These are phyloP conservation scores for Hoplodrina ambigua DNA, from an alignment of 2,888 invertebrate genomes.

Conservation along the genomic window DNA sequence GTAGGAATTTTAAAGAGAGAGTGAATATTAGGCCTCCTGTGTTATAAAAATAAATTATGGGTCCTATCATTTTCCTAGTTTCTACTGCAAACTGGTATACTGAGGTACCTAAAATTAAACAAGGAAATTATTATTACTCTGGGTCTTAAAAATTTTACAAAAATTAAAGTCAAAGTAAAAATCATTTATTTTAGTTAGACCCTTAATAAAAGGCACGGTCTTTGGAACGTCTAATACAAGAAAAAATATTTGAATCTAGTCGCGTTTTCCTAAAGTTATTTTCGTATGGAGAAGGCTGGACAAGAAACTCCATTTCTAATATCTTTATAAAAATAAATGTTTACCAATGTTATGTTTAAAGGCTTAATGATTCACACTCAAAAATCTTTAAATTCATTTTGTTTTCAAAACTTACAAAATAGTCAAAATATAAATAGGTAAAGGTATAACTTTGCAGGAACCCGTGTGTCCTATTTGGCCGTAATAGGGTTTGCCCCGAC, in stretches of 20 bases:
- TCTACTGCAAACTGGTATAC: not conserved
- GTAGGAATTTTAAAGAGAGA: not conserved
- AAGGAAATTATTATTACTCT: no score
- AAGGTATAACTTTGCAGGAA: constrained; percentile 7
- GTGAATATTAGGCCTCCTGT: not conserved
- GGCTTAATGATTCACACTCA: no score
- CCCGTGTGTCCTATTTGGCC: constrained; percentile 40
- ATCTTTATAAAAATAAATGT: no score
- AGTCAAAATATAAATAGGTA: constrained; percentile 13
- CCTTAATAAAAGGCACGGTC: no score
- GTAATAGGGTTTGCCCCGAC: constrained; percentile 48
- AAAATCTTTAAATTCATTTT: not conserved
- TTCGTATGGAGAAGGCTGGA: no score
- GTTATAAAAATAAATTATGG: not conserved
- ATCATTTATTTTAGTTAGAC: no score
- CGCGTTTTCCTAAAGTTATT: no score
- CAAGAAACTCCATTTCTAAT: no score
- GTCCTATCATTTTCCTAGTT: not conserved
- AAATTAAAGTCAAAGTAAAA: not conserved
- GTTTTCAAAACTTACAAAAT: constrained; percentile 17
- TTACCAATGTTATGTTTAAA: no score
- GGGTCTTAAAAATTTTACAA: not conserved
- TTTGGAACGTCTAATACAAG: no score
- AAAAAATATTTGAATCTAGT: no score
- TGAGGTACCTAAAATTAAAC: not conserved